Evolutionary conservation across 1,140 invertebrate species (phyloP).

Genomic region (Gryllus bimaculatus): DNA sequence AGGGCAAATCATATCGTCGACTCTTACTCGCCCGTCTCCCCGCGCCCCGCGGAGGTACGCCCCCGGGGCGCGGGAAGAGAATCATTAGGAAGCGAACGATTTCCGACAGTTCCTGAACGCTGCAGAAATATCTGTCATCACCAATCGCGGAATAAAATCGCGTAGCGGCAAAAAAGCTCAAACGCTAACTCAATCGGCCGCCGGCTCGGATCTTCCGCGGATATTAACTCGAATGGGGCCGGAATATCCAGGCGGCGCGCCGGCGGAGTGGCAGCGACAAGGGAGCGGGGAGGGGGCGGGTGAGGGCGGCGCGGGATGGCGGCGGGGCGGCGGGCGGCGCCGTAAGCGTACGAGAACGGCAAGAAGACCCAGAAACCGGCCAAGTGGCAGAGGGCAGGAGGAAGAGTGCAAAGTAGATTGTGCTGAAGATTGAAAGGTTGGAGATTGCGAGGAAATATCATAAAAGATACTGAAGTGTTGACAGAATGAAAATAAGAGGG

Average conservation of each 20-base stretch:
- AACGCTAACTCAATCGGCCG: background rate
- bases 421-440: too few species aligned
- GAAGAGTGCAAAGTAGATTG: too few species aligned
- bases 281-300: background rate
- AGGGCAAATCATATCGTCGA: background rate
- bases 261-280: background rate
- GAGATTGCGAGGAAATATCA: too few species aligned
- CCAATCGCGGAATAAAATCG: background rate
- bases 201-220: background rate
- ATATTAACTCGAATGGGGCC: background rate
- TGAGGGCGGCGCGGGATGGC: too few species aligned
- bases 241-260: background rate
- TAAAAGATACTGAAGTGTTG: too few species aligned
- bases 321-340: too few species aligned
- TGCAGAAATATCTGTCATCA: background rate
- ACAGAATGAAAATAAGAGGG: too few species aligned
- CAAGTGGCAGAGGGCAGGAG: too few species aligned
- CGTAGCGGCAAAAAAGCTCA: background rate
- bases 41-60: background rate
- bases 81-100: constrained; percentile 2
- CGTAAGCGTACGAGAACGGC: too few species aligned
- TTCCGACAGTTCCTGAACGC: background rate
- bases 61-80: background rate
- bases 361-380: too few species aligned
- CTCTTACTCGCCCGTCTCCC: background rate